Percentiles rank a stretch among this genome's conserved stretches.
Evolutionary conservation across 2,888 invertebrate genomes (phyloP).

Genomic region (Cancer borealis): DNA sequence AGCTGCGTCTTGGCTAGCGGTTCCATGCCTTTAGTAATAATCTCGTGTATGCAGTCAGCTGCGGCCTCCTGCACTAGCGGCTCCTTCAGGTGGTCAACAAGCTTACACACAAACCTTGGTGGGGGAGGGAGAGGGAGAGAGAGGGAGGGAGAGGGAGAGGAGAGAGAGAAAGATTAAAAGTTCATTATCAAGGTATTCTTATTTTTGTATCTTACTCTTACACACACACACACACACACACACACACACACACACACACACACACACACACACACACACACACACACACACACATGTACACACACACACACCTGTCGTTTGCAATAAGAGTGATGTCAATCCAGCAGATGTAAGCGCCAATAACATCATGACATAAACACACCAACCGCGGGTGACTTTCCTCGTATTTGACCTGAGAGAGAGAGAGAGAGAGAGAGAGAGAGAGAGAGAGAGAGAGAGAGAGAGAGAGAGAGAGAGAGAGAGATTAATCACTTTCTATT

Average conservation of each 20-base stretch:
- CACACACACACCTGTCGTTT: constrained; percentile 80
- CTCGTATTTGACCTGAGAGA: constrained; percentile 80
- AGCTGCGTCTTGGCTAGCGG: constrained; percentile 82
- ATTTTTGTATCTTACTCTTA: neutral
- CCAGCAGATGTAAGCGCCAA: constrained; percentile 83
- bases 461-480: no score
- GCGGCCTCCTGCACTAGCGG: constrained; percentile 81
- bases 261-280: constrained; percentile 57
- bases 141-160: neutral
- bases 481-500: no score
- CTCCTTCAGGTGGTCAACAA: constrained; percentile 80
- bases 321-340: constrained; percentile 83
- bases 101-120: constrained; percentile 81
- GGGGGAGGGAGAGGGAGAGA: neutral
- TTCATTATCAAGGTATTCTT: neutral
- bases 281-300: neutral
- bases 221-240: neutral
- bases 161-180: neutral
- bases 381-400: constrained; percentile 80
- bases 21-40: constrained; percentile 84
- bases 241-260: constrained; percentile 60
- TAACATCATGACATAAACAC: constrained; percentile 81
- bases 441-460: no score
- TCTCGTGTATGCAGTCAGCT: constrained; percentile 82
- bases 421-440: no score